These are phyloP conservation scores for Hucho hucho DNA, from an alignment of 2,113 vertebrate species.

Conservation along the genomic window DNA sequence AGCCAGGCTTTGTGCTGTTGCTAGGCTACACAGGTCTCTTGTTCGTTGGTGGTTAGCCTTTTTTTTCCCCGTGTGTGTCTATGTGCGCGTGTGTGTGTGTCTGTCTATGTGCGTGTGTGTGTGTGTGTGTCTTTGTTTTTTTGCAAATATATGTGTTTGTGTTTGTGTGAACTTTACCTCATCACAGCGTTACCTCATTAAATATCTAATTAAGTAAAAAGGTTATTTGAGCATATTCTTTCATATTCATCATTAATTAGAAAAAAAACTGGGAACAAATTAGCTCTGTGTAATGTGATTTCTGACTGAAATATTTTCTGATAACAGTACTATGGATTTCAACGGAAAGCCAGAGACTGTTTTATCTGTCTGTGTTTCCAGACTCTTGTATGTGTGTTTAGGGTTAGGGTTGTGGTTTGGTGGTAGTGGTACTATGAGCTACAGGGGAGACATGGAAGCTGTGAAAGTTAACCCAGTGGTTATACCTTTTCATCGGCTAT, in stretches of 20 bases:
- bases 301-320: too few relatives aligned
- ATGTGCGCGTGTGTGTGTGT: not conserved
- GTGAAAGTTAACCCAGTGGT: too few relatives aligned
- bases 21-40: conserved; percentile 64
- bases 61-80: conserved; percentile 27
- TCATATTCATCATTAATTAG: too few relatives aligned
- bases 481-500: too few relatives aligned
- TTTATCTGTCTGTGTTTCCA: not conserved
- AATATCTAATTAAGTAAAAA: too few relatives aligned
- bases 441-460: too few relatives aligned
- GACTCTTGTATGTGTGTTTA: not conserved
- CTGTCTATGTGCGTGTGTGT: not conserved
- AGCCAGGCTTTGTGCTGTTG: conserved; percentile 58
- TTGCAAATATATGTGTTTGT: not conserved
- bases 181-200: too few relatives aligned
- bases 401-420: not conserved
- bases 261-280: not conserved
- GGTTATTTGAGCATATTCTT: too few relatives aligned
- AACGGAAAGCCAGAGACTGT: too few relatives aligned
- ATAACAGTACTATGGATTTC: too few relatives aligned
- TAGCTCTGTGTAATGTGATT: conserved; percentile 6
- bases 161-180: not conserved
- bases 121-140: not conserved
- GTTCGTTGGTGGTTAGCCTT: conserved; percentile 49
- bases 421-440: too few relatives aligned